phyloP scores from a whole-genome alignment of 2,113 vertebrate genomes.

The Chauna torquata region DNA sequence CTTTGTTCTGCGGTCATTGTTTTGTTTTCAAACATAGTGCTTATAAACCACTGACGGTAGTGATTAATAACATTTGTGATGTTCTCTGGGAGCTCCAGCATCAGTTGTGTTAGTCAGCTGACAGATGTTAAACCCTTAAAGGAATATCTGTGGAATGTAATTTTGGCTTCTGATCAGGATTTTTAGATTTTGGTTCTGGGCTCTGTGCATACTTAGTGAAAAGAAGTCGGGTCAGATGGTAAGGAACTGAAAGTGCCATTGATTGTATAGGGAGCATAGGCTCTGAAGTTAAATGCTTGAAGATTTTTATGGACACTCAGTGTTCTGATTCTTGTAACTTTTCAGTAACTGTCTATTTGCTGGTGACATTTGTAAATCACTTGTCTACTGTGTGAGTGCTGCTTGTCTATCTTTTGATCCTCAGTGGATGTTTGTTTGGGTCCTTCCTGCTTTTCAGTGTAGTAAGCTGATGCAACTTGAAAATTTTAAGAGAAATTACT shows the following conservation, averaged over 20 bases:
- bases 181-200: neutral
- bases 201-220: neutral
- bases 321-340: conserved; percentile 19
- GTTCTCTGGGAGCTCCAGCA: neutral
- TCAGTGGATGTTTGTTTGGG: neutral
- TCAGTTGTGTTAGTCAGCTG: neutral
- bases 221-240: neutral
- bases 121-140: neutral
- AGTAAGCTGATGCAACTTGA: neutral
- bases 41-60: neutral
- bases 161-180: neutral
- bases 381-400: neutral
- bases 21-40: neutral
- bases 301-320: neutral
- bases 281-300: neutral
- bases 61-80: neutral
- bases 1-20: neutral
- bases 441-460: neutral
- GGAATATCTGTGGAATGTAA: neutral
- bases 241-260: neutral
- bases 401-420: neutral
- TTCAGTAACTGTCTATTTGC: neutral
- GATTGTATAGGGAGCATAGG: neutral
- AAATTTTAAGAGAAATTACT: neutral
- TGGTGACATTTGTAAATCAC: neutral